Evolutionary conservation across 2,797 vertebrate genomes (phyloP), one percentile per base, ranked within the genome.

Genomic region (Amblyraja radiata): DNA sequence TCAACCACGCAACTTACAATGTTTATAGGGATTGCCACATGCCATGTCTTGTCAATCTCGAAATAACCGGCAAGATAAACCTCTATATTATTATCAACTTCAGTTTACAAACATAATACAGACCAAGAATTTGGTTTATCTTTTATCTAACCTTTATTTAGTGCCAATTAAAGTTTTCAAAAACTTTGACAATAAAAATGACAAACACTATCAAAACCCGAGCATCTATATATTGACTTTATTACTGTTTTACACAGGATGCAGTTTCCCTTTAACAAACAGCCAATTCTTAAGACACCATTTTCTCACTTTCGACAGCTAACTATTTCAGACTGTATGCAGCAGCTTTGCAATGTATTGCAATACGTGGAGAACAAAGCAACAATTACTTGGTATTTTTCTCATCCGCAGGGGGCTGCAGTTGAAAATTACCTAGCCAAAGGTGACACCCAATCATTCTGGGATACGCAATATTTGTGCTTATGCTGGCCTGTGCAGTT

Each of bases 231-330:
- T 28, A 92, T 58, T 58, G 23, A 76, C 90, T 76, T 92, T 74
- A 54, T 92, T 92, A 92, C 90, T 28, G 93, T 95, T 94, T 94
- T 93, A 93, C 94, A 95, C 95, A 94, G 93, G 7, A 93, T 93
- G 94, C 94, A 94, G 95, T 94, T 23, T 93, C 93, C 94, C 95
- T 95, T 94, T 94, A 95, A 94, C 95, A 94, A 96, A 96, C 97
- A 96, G 96, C 96, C 95, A 95, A 94, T 96, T 97, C 96, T 96
- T 93, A 96, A 96, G 97, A 97, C 97, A 98, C 98, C 98, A 99
- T 98, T 98, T 98, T 98, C 97, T 97, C 97, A 96, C 96, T 94
- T 97, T 98, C 97, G 97, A 97, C 90, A 96, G 97, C 96, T 95
- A 97, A 96, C 94, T 95, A 95, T 96, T 95, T 94, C 93, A 96